These are phyloP conservation scores for Ardeotis arabs DNA, from an alignment of 2,113 vertebrate genomes.

Conservation along the genomic window DNA sequence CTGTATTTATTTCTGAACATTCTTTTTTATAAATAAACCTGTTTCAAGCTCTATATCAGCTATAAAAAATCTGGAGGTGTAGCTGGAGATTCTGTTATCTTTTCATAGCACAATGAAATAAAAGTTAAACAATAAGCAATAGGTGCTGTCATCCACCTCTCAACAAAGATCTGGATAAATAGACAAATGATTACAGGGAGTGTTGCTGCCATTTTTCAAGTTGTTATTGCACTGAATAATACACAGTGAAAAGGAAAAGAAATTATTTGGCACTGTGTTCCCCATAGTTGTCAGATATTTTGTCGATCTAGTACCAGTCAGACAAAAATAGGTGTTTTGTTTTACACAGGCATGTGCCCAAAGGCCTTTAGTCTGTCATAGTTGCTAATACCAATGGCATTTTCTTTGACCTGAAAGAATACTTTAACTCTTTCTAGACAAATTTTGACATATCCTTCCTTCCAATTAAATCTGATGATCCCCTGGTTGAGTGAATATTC, in stretches of 20 bases:
- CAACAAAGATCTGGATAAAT: constrained; percentile 29
- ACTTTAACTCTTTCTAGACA: constrained; percentile 50
- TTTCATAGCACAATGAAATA: constrained; percentile 1
- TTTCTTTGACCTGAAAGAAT: constrained; percentile 43
- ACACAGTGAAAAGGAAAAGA: constrained; percentile 47
- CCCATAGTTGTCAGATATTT: constrained; percentile 20
- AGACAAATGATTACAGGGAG: constrained; percentile 20
- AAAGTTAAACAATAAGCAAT: constrained; percentile 30
- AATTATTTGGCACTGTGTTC: constrained; percentile 18
- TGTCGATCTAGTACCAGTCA: constrained; percentile 33
- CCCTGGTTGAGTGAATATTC: neutral
- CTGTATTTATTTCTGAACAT: neutral
- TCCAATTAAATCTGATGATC: constrained; percentile 22
- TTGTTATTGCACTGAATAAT: constrained; percentile 23
- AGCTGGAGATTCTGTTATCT: neutral
- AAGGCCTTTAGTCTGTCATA: constrained; percentile 41
- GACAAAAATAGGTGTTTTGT: constrained; percentile 49
- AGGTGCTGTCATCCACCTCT: neutral
- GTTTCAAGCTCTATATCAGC: neutral
- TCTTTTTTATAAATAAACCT: neutral
- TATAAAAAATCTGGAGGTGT: neutral
- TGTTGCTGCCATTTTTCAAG: constrained; percentile 52
- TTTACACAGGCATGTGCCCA: neutral
- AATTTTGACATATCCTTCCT: constrained; percentile 24
- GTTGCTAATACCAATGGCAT: constrained; percentile 17